These are phyloP conservation scores for Strongylocentrotus purpuratus DNA, from an alignment of 35 echinoderm and acorn worm genomes.

Conservation along the genomic window DNA sequence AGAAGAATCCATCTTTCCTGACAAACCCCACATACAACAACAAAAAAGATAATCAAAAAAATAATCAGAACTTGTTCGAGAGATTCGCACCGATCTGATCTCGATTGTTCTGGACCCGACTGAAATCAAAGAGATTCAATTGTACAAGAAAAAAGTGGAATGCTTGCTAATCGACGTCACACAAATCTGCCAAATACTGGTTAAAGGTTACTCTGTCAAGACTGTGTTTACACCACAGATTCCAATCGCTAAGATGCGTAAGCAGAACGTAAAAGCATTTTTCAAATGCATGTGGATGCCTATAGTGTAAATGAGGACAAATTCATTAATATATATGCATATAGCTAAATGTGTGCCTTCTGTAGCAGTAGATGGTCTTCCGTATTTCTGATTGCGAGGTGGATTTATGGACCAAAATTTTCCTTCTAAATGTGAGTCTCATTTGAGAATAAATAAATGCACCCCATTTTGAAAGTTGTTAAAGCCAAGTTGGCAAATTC, in stretches of 20 bases:
- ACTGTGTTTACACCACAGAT: neutral
- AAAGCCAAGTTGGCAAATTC: too few species aligned
- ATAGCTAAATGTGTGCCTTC: too few species aligned
- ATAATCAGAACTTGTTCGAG: neutral
- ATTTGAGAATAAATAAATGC: too few species aligned
- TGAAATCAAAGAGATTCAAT: slow-evolving; percentile 8
- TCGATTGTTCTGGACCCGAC: neutral
- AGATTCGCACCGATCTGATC: neutral
- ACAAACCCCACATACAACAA: neutral
- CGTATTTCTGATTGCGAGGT: too few species aligned
- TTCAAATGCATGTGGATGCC: neutral
- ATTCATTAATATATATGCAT: too few species aligned
- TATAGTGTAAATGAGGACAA: neutral
- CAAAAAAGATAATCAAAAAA: neutral
- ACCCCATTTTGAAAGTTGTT: too few species aligned
- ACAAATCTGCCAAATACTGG: slow-evolving; percentile 41
- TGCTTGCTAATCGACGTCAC: slow-evolving; percentile 25
- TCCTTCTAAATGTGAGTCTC: too few species aligned
- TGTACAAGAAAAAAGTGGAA: slow-evolving; percentile 46
- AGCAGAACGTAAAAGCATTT: neutral
- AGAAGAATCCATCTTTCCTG: neutral
- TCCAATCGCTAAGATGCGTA: neutral
- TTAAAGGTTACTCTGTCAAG: slow-evolving; percentile 9
- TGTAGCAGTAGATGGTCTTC: too few species aligned
- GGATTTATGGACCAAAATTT: too few species aligned